Evolutionary conservation across 1,140 invertebrate genomes (phyloP).

Genomic region (Ceratosolen solmsi): DNA sequence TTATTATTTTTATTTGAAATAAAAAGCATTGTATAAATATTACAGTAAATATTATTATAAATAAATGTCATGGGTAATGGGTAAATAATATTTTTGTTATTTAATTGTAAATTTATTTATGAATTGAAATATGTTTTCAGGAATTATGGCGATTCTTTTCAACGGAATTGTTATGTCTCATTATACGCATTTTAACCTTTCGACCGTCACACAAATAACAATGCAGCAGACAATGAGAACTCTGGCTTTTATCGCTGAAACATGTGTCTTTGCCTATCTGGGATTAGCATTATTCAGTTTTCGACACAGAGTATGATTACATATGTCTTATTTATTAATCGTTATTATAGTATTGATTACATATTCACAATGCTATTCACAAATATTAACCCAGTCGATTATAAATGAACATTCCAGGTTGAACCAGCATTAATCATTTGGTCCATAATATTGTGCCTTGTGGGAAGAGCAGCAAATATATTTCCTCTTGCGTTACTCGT

Average conservation of each 20-base stretch:
- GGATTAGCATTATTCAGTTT: conserved; percentile 98
- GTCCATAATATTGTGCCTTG: conserved; percentile 92
- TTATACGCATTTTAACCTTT: conserved; percentile 98
- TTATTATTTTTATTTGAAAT: no score
- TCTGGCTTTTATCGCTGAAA: conserved; percentile 97
- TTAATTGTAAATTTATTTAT: no score
- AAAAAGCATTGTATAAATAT: no score
- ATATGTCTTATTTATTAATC: conserved; percentile 10
- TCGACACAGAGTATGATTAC: conserved; percentile 78
- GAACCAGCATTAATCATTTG: conserved; percentile 91
- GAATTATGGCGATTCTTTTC: conserved; percentile 99
- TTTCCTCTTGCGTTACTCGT: conserved; percentile 95
- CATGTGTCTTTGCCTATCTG: conserved; percentile 99
- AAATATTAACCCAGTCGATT: neutral
- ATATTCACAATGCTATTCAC: neutral
- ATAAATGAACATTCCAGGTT: conserved; percentile 65
- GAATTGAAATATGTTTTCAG: no score
- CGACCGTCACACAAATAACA: conserved; percentile 98
- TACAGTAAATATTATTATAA: no score
- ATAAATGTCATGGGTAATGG: no score
- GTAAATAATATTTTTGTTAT: no score
- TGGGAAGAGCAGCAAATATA: conserved; percentile 96
- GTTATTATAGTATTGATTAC: neutral
- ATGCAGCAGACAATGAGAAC: conserved; percentile 99
- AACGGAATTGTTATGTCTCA: conserved; percentile 99